phyloP scores from a whole-genome alignment of 1,140 invertebrate genomes.

The Halesus radiatus region DNA sequence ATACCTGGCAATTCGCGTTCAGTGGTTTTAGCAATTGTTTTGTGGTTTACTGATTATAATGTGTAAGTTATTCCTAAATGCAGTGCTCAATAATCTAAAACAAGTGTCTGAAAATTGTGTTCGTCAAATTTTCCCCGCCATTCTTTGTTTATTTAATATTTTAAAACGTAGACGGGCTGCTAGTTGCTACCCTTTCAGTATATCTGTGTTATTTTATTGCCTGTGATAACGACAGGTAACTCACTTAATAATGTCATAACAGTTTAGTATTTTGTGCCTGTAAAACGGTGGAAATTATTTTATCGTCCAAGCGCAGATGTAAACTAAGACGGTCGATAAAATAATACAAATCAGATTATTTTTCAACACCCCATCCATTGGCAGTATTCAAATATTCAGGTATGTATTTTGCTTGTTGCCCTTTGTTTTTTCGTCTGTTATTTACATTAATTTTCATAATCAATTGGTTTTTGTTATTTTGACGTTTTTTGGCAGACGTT shows the following conservation, averaged over 20 bases:
- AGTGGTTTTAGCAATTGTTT: conserved; percentile 4
- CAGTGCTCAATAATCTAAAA: neutral
- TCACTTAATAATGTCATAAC: neutral
- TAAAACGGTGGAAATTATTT: no score
- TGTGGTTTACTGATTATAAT: neutral
- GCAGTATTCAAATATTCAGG: no score
- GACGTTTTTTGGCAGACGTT: no score
- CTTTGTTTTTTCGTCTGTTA: no score
- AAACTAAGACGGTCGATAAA: no score
- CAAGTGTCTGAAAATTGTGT: neutral
- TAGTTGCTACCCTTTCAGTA: neutral
- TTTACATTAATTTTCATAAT: no score
- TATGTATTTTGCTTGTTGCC: no score
- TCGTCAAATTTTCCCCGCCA: neutral
- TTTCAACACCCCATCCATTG: no score
- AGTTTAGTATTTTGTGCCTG: no score
- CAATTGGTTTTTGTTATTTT: no score
- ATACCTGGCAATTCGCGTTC: neutral
- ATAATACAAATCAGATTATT: no score
- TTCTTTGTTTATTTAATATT: conserved; percentile 14
- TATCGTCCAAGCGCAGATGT: no score
- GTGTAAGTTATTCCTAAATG: neutral
- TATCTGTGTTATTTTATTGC: conserved; percentile 6
- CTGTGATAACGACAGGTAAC: conserved; percentile 6
- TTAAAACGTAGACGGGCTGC: neutral